phyloP scores from a whole-genome alignment of 2,113 vertebrate genomes.

The Cromileptes altivelis region DNA sequence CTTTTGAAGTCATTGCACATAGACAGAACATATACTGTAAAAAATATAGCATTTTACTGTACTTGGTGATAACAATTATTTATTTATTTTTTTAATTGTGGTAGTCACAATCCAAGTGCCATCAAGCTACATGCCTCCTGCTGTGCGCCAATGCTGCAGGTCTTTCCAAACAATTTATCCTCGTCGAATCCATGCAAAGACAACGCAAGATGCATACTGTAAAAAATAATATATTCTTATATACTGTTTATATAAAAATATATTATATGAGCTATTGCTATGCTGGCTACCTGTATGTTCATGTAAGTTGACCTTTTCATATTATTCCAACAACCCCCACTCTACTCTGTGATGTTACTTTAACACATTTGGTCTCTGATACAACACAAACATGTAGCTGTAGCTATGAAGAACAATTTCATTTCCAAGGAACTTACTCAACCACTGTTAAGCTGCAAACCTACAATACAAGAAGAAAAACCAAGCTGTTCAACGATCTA shows the following conservation, averaged over 20 bases:
- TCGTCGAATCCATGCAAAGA: constrained; percentile 4
- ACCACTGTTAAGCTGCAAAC: constrained; percentile 23
- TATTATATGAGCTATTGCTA: not conserved
- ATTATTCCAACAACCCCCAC: not conserved
- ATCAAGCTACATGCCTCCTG: constrained; percentile 6
- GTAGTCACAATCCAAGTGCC: constrained; percentile 34
- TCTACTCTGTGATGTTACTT: constrained; percentile 10
- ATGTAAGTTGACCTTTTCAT: constrained; percentile 65
- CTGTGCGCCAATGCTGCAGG: constrained; percentile 9
- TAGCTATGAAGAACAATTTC: constrained; percentile 8
- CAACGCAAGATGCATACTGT: not conserved
- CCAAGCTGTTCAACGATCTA: constrained; percentile 20
- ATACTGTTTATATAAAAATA: not conserved
- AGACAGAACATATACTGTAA: not conserved
- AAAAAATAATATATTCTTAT: not conserved
- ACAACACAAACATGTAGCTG: constrained; percentile 14
- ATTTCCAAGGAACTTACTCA: not conserved
- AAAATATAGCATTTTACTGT: not conserved
- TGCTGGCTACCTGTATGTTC: constrained; percentile 1
- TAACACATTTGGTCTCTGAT: constrained; percentile 19
- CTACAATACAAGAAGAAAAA: constrained; percentile 20
- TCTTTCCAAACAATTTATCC: not conserved
- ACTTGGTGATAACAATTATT: constrained; percentile 22
- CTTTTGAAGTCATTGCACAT: not conserved
- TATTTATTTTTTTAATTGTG: not conserved